Base-by-base conservation (phyloP, 1,140 invertebrate species). In the Phenacoccus solenopsis region DNA sequence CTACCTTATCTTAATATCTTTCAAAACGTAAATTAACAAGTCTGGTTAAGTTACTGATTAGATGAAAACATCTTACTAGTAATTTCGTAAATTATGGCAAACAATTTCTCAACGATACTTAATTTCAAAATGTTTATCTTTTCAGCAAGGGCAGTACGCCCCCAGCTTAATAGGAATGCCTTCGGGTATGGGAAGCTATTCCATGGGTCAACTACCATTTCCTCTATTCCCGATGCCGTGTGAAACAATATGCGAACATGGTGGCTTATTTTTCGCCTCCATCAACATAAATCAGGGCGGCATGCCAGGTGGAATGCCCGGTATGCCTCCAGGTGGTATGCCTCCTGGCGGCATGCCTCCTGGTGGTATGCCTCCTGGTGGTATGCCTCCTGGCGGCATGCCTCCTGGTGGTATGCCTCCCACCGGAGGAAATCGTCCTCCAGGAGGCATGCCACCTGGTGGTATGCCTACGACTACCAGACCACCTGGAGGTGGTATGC, bases 291-390 rank as follows among this genome's bases (percentile, higher is more conserved):
- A 24, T 24, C 21, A 64, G 13, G 68, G 68, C 1, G 69, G 69
- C 22, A 69, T 69, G 69, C 69, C 69, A 1, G 67, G 67, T 5
- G 69, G 69, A 56, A 56, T 69, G 30, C 30, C 30, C 16, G 69
- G 69, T 57, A 35, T 30, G 7, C 57, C 56, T 30, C 69, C 69
- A 24, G 69, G 69, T 21, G 56, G 35, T 9, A 38, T 57, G 56
- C 56, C 59, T 56, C 69, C 69, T 21, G 32, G 27, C n/a, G 69
- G 69, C 9, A 56, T 59, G 24, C 9, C 9, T 5, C 30, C 69
- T 9, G 69, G 69, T 22, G 69, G 69, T 20, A 56, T 38, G 38
- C 20, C 25, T 3, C 69, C 69, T 24, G 28, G 35, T 69, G 69
- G 69, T 12, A 38, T 69, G 30, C 67, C 67, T 9, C 30, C 30